A percentile compares a stretch with the other conserved stretches of the same genome.
phyloP scores from a whole-genome alignment of 2,113 vertebrate genomes.

The Lates calcarifer region DNA sequence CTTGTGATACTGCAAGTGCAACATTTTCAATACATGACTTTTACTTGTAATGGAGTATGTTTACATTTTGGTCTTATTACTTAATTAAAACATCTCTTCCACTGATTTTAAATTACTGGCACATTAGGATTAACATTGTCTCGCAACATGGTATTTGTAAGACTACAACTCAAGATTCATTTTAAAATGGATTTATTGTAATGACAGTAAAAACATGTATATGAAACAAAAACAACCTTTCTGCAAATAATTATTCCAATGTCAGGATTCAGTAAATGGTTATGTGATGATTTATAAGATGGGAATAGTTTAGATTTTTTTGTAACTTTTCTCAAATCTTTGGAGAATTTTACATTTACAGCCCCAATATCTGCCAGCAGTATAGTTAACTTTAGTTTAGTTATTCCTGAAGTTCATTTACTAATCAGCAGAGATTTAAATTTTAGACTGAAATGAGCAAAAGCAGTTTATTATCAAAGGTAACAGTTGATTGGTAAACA shows the following conservation, averaged over 20 bases:
- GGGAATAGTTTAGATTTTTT: neutral
- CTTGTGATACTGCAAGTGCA: too few relatives aligned
- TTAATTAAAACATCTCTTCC: neutral
- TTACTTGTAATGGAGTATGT: neutral
- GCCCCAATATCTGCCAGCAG: neutral
- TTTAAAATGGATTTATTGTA: neutral
- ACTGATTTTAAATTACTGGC: too few relatives aligned
- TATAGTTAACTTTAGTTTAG: neutral
- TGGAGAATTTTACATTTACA: neutral
- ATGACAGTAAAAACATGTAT: neutral
- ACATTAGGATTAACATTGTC: too few relatives aligned
- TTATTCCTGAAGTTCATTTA: neutral
- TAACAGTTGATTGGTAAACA: constrained; percentile 19
- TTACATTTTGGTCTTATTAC: neutral
- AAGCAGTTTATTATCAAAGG: neutral
- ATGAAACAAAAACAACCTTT: neutral
- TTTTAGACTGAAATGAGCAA: neutral
- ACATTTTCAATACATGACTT: neutral
- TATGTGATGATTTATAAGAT: neutral
- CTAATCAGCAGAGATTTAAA: neutral
- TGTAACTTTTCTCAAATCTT: neutral
- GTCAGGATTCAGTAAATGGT: too few relatives aligned
- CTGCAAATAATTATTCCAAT: neutral
- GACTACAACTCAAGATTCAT: too few relatives aligned
- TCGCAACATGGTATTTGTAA: too few relatives aligned